Base-by-base conservation (phyloP, 2,888 invertebrate genomes). In the Drosophila incognita region DNA sequence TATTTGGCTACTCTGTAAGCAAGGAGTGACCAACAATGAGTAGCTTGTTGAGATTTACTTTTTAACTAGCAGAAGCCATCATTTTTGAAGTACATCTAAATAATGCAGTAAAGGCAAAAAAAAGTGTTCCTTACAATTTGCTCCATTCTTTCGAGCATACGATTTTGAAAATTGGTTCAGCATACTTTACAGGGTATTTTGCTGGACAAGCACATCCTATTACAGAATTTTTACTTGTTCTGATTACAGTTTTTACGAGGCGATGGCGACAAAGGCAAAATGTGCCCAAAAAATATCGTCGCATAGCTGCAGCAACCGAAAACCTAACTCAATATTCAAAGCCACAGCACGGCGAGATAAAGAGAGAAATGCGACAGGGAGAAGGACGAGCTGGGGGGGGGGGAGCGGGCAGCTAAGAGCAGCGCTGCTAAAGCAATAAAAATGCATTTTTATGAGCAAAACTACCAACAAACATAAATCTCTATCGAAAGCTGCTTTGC, bases 381-480 rank as follows among this genome's bases (percentile, higher is more conserved):
- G 6, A 15, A 13, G 11, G 36, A 42, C 6, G 42, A 1, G 13
- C 6, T 13, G 5, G 21, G 3, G 4, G 38, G 7, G n/a, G 54
- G 4, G 10, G 15, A 27, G 48, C 67, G 15, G n/a, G 54, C 67
- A 67, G 56, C 66, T 58, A 74, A 71, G 76, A 79, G 76, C 81
- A 80, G 77, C 73, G 81, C 69, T 62, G 76, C 62, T 72, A 83
- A 87, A 85, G 87, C 90, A 87, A 87, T 87, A 87, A 87, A 87
- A 87, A 88, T 87, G 86, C 90, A 87, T 87, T 87, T 87, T 87
- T 87, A 87, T 87, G 87, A 89, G 90, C 87, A 87, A 86, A 87
- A 87, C 87, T 87, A 87, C 88, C 83, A 87, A 87, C 90, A 87
- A 87, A 81, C 90, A 87, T 87, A 87, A 87, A 87, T 87, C 87